A percentile compares a stretch with the other conserved stretches of the same genome.
Conservation (phyloP, 2,113 vertebrate genomes). For the Misgurnus anguillicaudatus region DNA sequence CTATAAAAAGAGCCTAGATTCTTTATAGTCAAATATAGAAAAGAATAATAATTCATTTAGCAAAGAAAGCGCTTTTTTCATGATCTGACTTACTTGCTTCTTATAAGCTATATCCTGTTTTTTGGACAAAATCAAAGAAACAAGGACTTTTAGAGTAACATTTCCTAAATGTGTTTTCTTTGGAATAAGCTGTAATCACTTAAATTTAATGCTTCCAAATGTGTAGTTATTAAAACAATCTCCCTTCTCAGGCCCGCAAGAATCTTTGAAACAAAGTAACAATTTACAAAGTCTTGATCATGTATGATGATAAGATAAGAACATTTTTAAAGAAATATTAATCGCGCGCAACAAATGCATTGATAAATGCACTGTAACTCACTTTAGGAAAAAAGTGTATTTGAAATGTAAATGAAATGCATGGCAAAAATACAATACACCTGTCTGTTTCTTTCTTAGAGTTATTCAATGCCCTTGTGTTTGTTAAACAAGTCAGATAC, state of each 20-base stretch:
- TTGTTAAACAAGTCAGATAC: neutral
- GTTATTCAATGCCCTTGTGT: neutral
- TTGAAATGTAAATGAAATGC: too few species aligned
- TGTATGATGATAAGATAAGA: neutral
- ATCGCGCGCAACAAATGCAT: too few species aligned
- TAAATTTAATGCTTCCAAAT: slow-evolving; percentile 47
- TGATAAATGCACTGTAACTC: too few species aligned
- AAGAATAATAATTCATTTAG: neutral
- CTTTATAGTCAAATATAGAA: neutral
- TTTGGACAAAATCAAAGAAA: slow-evolving; percentile 47
- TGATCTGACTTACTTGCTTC: slow-evolving; percentile 24
- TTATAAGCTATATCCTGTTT: slow-evolving; percentile 27
- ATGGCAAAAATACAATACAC: too few species aligned
- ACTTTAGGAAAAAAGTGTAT: too few species aligned
- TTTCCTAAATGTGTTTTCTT: slow-evolving; percentile 54
- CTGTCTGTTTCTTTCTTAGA: too few species aligned
- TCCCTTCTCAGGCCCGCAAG: slow-evolving; percentile 14
- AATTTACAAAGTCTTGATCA: neutral
- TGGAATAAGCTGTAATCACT: slow-evolving; percentile 41
- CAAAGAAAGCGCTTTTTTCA: slow-evolving; percentile 19
- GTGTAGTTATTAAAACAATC: slow-evolving; percentile 42
- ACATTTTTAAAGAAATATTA: neutral
- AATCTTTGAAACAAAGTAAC: slow-evolving; percentile 7
- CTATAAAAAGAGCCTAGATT: too few species aligned
- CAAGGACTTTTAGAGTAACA: slow-evolving; percentile 39